Base-by-base conservation (phyloP, 35 echinoderm and acorn worm genomes). In the Strongylocentrotus purpuratus region DNA sequence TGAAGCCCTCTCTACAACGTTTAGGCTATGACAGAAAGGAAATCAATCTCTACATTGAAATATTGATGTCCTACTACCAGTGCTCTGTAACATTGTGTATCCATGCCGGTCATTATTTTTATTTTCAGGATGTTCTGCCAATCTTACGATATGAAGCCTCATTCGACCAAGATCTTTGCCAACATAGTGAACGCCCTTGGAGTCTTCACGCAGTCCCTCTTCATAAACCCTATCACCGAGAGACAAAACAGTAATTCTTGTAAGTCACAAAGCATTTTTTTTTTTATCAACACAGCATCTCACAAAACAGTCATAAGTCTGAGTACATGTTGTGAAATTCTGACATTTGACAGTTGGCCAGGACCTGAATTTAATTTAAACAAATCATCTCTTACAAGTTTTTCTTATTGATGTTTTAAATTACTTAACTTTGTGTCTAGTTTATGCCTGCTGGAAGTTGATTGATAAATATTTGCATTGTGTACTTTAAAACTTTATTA, bases 101-200 rank as follows among this genome's bases (percentile, higher is more conserved):
- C 31, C 2, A 14, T 87, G 86, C 86, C 86, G 9, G 1, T 85
- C 50, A 20, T 94, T 31, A 90, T 88, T 90, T 41, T 0, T 94
- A 85, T 33, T 94, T 85, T 31, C 97, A 99, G 98, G 85, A 96
- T 95, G 94, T 97, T 99, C 94, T 99, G 98, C 94, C 94, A 96
- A 47, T 96, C 96, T 2, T 99, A 99, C 46, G 98, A 99, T 92
- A 99, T 99, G 98, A 99, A 99, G 71, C 95, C 95, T 13, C 98
- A 99, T 58, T 97, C 97, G 15, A 97, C 98, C 86, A 99, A 99
- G 95, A 97, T 99, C 32, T 99, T 99, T 97, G 97, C 96, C 90
- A 97, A 99, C 95, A 99, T 99, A 58, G 97, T 99, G 86, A 99
- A 99, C 94, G 98, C 97, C 85, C 94, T 99, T 31, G 98, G 98